Conservation (phyloP, 35 echinoderm and acorn worm genomes). For the Patiria miniata region DNA sequence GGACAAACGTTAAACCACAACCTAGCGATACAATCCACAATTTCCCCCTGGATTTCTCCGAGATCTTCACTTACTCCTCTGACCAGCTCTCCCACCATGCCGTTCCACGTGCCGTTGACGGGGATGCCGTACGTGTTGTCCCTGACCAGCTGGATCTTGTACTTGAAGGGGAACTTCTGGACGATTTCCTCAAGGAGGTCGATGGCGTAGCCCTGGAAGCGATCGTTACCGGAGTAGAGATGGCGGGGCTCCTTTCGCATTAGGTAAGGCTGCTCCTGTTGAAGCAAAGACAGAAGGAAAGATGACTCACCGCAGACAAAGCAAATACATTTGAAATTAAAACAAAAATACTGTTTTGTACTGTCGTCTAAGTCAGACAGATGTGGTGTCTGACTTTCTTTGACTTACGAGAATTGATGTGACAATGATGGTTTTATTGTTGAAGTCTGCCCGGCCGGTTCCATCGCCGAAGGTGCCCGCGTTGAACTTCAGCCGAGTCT, state of each 20-base stretch:
- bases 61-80: slow-evolving; percentile 77
- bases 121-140: slow-evolving; percentile 60
- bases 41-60: too few species aligned
- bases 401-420: slow-evolving; percentile 33
- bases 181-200: slow-evolving; percentile 71
- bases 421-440: slow-evolving; percentile 49
- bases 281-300: not conserved
- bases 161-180: slow-evolving; percentile 69
- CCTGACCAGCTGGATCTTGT: slow-evolving; percentile 44
- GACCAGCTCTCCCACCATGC: slow-evolving; percentile 91
- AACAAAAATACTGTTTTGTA: not conserved
- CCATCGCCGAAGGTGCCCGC: not conserved
- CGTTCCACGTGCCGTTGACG: slow-evolving; percentile 60
- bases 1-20: too few species aligned
- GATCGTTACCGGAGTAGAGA: slow-evolving; percentile 35
- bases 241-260: slow-evolving; percentile 48
- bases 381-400: not conserved
- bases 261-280: slow-evolving; percentile 76
- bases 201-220: slow-evolving; percentile 84
- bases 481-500: not conserved
- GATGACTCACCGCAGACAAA: not conserved
- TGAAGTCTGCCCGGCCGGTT: not conserved
- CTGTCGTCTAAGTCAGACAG: not conserved
- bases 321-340: not conserved
- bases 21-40: too few species aligned